Conservation (phyloP, 1,140 invertebrate genomes). For the Chironomus striatipennis region DNA sequence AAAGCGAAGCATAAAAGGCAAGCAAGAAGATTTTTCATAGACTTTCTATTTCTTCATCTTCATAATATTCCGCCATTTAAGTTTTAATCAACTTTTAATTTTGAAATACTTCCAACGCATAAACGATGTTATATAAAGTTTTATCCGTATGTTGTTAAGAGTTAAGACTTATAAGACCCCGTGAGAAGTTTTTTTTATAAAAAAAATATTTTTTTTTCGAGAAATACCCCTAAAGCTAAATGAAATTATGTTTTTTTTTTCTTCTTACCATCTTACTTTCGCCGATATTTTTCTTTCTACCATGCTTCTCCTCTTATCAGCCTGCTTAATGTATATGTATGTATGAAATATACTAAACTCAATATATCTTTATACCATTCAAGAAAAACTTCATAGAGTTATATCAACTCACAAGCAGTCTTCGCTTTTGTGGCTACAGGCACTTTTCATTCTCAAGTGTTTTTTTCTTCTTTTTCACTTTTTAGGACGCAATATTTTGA, state of each 20-base stretch:
- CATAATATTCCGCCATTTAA: no score
- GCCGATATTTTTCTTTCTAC: neutral
- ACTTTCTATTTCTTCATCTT: no score
- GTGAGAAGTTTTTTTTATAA: neutral
- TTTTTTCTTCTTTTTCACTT: neutral
- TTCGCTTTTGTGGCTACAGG: neutral
- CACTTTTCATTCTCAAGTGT: slow-evolving; percentile 12
- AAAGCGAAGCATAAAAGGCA: no score
- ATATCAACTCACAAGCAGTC: slow-evolving; percentile 12
- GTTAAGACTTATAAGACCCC: slow-evolving; percentile 5
- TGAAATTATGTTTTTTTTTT: slow-evolving; percentile 10
- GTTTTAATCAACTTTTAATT: no score
- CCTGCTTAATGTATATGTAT: neutral
- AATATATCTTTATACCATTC: slow-evolving; percentile 14
- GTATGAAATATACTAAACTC: neutral
- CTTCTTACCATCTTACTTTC: neutral
- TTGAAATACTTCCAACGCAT: no score
- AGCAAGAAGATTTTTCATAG: no score
- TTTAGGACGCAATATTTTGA: no score
- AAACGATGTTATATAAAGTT: no score
- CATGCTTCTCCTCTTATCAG: slow-evolving; percentile 6
- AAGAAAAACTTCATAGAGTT: slow-evolving; percentile 9
- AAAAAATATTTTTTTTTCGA: neutral
- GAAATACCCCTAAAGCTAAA: neutral
- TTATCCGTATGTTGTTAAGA: neutral